These are phyloP conservation scores for Gortyna flavago DNA, from an alignment of 2,888 invertebrate species.

Conservation along the genomic window DNA sequence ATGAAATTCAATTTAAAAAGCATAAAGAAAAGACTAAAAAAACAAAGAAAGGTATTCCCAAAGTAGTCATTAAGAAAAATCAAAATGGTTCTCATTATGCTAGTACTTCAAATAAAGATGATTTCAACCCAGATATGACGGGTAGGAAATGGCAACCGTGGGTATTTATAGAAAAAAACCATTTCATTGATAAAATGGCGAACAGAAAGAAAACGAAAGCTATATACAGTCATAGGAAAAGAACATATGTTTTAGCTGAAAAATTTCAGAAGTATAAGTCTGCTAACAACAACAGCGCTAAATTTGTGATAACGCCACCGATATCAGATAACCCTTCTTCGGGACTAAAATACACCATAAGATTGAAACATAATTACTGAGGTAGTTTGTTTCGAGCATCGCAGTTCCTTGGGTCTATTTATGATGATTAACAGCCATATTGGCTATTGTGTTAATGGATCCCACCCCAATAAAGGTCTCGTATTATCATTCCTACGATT, in stretches of 20 bases:
- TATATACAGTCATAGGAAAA: slow-evolving; percentile 83
- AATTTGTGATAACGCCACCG: slow-evolving; percentile 85
- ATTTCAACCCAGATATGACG: slow-evolving; percentile 85
- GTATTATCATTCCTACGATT: slow-evolving; percentile 80
- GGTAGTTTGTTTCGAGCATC: slow-evolving; percentile 67
- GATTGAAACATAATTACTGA: slow-evolving; percentile 83
- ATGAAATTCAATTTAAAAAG: slow-evolving; percentile 85
- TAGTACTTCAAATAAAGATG: slow-evolving; percentile 78
- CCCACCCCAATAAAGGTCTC: slow-evolving; percentile 78
- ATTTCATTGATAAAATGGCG: slow-evolving; percentile 87
- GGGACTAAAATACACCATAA: slow-evolving; percentile 86
- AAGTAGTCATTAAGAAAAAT: slow-evolving; percentile 88
- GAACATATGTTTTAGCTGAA: slow-evolving; percentile 82
- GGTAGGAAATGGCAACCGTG: slow-evolving; percentile 89
- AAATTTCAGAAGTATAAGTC: slow-evolving; percentile 86
- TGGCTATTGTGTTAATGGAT: slow-evolving; percentile 66
- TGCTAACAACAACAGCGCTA: slow-evolving; percentile 78
- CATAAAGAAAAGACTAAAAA: slow-evolving; percentile 84
- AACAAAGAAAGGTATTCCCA: slow-evolving; percentile 82
- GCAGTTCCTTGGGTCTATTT: slow-evolving; percentile 63
- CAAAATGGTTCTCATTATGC: slow-evolving; percentile 87
- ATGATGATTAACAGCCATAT: slow-evolving; percentile 62
- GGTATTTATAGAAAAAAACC: slow-evolving; percentile 86
- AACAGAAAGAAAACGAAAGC: slow-evolving; percentile 82
- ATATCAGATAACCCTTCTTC: slow-evolving; percentile 73